Conservation (phyloP, 2,888 invertebrate genomes). For the Synanthedon formicaeformis region DNA sequence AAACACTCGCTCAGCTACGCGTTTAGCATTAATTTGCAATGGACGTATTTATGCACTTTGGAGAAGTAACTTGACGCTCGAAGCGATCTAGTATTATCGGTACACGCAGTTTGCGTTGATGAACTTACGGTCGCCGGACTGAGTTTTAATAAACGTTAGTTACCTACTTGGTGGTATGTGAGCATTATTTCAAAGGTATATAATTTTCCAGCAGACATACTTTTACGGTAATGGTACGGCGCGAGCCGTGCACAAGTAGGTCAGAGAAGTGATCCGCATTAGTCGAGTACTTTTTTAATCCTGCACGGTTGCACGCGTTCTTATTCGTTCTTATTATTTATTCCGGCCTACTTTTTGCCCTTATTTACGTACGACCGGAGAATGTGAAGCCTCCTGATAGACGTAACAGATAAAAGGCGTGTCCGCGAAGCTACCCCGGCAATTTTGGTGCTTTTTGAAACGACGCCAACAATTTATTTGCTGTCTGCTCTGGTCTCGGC, state of each 20-base stretch:
- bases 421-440: constrained; percentile 43
- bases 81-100: constrained; percentile 16
- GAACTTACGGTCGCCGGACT: background rate
- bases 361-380: constrained; percentile 43
- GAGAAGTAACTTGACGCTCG: constrained; percentile 11
- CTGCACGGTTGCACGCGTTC: constrained; percentile 25
- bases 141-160: constrained; percentile 4
- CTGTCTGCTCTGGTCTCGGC: constrained; percentile 42
- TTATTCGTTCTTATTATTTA: constrained; percentile 34
- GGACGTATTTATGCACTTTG: constrained; percentile 6
- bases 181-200: too few relatives aligned
- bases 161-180: too few relatives aligned
- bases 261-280: constrained; percentile 27
- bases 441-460: constrained; percentile 59
- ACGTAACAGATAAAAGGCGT: constrained; percentile 68
- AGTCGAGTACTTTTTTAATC: constrained; percentile 27
- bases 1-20: background rate
- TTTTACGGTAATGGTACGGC: constrained; percentile 21
- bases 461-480: constrained; percentile 61
- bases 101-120: constrained; percentile 4
- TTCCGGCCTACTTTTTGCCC: constrained; percentile 33
- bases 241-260: constrained; percentile 15
- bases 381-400: constrained; percentile 43
- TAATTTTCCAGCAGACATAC: constrained; percentile 5
- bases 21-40: background rate